phyloP scores from a whole-genome alignment of 30 jellyfish, hydroid and myxozoan species.

The Hydra vulgaris region DNA sequence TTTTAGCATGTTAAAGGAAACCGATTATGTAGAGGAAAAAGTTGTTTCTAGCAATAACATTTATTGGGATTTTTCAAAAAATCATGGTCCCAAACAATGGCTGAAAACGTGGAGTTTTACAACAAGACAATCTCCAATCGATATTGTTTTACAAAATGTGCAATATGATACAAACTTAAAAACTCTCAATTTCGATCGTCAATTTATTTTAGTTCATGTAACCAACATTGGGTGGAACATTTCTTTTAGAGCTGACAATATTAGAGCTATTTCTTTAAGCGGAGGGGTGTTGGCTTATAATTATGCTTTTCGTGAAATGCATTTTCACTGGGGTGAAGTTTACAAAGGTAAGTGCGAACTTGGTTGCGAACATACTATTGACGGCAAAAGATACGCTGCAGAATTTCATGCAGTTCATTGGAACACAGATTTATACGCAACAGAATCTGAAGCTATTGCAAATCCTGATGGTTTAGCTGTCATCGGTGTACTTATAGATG shows the following conservation, averaged over 20 bases:
- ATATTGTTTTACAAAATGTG: constrained; percentile 7
- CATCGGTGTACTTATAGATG: constrained; percentile 67
- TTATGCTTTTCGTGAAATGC: constrained; percentile 58
- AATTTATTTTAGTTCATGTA: neutral
- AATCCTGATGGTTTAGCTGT: constrained; percentile 80
- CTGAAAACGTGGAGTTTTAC: too few relatives aligned
- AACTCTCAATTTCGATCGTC: neutral
- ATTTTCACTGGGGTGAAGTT: constrained; percentile 76
- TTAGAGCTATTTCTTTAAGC: constrained; percentile 11
- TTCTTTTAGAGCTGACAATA: constrained; percentile 22
- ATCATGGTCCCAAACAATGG: too few relatives aligned
- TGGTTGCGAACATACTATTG: constrained; percentile 80
- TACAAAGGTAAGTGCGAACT: constrained; percentile 25
- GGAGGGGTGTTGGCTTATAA: constrained; percentile 69
- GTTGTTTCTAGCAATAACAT: too few relatives aligned
- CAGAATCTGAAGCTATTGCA: constrained; percentile 48
- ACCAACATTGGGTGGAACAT: constrained; percentile 51
- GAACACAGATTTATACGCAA: constrained; percentile 31
- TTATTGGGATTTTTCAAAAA: too few relatives aligned
- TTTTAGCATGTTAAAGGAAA: too few relatives aligned
- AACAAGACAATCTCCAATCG: constrained; percentile 24
- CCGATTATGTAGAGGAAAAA: too few relatives aligned
- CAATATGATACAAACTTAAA: constrained; percentile 6
- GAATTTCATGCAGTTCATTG: constrained; percentile 85
- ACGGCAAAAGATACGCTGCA: constrained; percentile 64